phyloP scores from a whole-genome alignment of 2,113 vertebrate species.

The Sapayoa aenigma region DNA sequence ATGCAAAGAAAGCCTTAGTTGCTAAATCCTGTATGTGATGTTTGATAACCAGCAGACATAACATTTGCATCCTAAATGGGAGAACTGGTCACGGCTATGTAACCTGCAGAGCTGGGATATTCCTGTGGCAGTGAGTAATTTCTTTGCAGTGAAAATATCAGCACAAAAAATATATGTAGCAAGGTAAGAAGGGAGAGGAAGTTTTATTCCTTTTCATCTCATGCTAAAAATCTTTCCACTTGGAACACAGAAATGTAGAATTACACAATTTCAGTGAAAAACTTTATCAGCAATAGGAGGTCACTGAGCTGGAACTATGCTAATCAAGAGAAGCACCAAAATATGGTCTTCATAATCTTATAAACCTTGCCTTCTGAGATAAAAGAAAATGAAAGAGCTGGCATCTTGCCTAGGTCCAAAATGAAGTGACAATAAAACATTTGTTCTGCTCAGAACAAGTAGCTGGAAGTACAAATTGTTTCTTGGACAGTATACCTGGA shows the following conservation, averaged over 20 bases:
- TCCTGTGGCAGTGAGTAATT: neutral
- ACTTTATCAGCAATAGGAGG: neutral
- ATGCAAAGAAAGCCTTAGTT: neutral
- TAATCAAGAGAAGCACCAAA: neutral
- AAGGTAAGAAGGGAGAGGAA: neutral
- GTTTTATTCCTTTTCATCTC: neutral
- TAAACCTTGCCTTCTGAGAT: neutral
- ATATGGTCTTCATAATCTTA: neutral
- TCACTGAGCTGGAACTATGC: neutral
- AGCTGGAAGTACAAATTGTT: neutral
- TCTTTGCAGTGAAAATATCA: neutral
- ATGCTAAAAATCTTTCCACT: neutral
- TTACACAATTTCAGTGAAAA: neutral
- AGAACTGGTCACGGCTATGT: neutral
- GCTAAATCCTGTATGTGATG: neutral
- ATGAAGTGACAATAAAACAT: neutral
- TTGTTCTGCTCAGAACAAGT: neutral
- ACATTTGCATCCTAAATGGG: neutral
- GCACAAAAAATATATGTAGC: neutral
- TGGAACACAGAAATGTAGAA: neutral
- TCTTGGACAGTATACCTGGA: neutral
- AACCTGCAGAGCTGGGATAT: constrained; percentile 10
- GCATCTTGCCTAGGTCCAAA: neutral
- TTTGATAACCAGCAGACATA: neutral
- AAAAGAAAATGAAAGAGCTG: neutral